Base-by-base conservation (phyloP, 2,797 vertebrate species). In the Characodon lateralis region DNA sequence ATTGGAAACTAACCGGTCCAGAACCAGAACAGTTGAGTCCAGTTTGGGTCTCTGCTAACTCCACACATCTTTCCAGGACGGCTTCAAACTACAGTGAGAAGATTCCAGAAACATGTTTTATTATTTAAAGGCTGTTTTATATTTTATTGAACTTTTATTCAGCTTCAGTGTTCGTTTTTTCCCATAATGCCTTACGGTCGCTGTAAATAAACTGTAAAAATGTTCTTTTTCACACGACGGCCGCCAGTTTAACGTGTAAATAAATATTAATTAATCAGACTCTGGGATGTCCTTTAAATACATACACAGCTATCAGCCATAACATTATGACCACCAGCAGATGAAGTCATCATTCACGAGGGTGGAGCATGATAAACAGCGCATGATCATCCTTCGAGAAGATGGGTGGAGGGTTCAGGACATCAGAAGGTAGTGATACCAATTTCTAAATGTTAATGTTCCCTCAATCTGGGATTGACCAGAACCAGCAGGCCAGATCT, bases 181-280 rank as follows among this genome's bases (percentile, higher is more conserved):
- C 80, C 83, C 87, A 87, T 87, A 63, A 91, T 78, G 89, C 89
- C 89, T 91, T 91, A 92, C 84, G 87, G 83, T 84, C 84, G 61
- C 48, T 94, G 92, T 94, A 93, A 87, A 94, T 93, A 92, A 90
- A 88, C 84, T 92, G 89, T 91, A 89, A 80, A 93, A 88, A 85
- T 56, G 55, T 75, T 83, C 13, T 81, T 92, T 91, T 91, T 91
- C 87, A 85, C 92, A 93, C 88, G 89, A 85, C 80, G 78, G 85
- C 71, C 85, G 85, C 89, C 82, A 91, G 90, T 85, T 88, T 80
- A 89, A 93, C 79, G 78, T 94, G 92, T 94, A 93, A 93, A 94
- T 94, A 94, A 94, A 93, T 81, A 89, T 85, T 88, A 72, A 69
- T 76, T 71, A 85, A 87, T 87, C 50, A 0, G 53, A 76, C 0